A percentile compares a stretch with the other conserved stretches of the same genome.
Evolutionary conservation across 2,888 invertebrate genomes (phyloP).

Genomic region (Diaprepes abbreviatus): DNA sequence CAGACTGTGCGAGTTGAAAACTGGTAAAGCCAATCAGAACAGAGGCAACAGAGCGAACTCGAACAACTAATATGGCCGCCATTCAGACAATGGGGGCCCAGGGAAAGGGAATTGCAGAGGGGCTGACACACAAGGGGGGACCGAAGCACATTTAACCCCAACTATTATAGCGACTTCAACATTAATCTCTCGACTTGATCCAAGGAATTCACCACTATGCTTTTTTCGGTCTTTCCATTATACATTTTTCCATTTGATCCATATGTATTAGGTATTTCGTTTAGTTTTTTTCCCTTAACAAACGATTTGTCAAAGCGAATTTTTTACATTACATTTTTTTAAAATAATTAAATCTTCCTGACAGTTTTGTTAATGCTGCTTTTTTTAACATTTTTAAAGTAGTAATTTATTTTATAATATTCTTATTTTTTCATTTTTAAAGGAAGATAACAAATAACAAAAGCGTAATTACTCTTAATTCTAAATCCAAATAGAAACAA

Average conservation of each 20-base stretch:
- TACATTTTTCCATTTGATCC: conserved; percentile 41
- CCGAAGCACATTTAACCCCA: conserved; percentile 63
- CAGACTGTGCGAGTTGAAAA: conserved; percentile 65
- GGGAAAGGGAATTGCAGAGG: conserved; percentile 66
- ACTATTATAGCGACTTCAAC: conserved; percentile 59
- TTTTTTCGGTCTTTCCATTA: conserved; percentile 39
- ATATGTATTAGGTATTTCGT: conserved; percentile 37
- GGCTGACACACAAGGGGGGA: conserved; percentile 61
- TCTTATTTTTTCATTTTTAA: no score
- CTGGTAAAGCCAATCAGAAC: conserved; percentile 69
- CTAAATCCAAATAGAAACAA: no score
- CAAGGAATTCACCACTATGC: conserved; percentile 44
- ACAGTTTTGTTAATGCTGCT: no score
- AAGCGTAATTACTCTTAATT: no score
- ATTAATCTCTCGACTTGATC: conserved; percentile 53
- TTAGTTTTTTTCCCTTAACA: conserved; percentile 15
- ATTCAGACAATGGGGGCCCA: conserved; percentile 67
- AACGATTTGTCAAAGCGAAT: conserved; percentile 10
- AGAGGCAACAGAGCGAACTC: conserved; percentile 67
- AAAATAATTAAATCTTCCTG: no score
- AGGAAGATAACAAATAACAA: no score
- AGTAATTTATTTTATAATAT: no score
- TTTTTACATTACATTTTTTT: not conserved
- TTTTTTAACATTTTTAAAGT: no score
- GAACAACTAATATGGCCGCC: conserved; percentile 69